Percentiles rank a stretch among this genome's conserved stretches.
These are phyloP conservation scores for Lycaena phlaeas DNA, from an alignment of 2,888 invertebrate genomes.

Conservation along the genomic window DNA sequence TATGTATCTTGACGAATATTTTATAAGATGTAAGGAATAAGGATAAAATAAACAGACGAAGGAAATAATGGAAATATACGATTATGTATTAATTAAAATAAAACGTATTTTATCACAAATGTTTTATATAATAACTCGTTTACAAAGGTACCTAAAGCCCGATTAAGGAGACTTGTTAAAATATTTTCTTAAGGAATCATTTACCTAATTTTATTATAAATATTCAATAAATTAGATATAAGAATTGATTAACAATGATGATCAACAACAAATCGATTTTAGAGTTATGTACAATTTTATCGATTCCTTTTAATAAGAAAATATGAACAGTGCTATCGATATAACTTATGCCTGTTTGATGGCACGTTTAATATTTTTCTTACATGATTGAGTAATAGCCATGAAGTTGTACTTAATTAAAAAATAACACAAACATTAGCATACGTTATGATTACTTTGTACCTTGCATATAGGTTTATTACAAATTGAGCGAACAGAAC, in stretches of 20 bases:
- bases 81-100: not conserved
- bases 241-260: not conserved
- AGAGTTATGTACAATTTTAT: not conserved
- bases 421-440: conserved; percentile 12
- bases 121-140: not conserved
- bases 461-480: conserved; percentile 34
- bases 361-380: conserved; percentile 44
- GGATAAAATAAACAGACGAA: too few relatives aligned
- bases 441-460: conserved; percentile 46
- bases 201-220: not conserved
- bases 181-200: conserved; percentile 2
- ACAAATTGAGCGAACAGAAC: conserved; percentile 11
- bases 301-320: conserved; percentile 7
- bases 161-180: not conserved
- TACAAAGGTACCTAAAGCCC: not conserved
- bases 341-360: conserved; percentile 46
- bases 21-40: too few relatives aligned
- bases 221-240: too few relatives aligned
- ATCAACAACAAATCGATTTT: not conserved
- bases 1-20: too few relatives aligned
- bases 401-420: conserved; percentile 17
- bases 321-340: conserved; percentile 11
- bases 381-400: not conserved
- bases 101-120: conserved; percentile 1
- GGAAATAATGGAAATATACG: too few relatives aligned